phyloP scores from a whole-genome alignment of 2,797 vertebrate species.

The Aselliscus stoliczkanus region DNA sequence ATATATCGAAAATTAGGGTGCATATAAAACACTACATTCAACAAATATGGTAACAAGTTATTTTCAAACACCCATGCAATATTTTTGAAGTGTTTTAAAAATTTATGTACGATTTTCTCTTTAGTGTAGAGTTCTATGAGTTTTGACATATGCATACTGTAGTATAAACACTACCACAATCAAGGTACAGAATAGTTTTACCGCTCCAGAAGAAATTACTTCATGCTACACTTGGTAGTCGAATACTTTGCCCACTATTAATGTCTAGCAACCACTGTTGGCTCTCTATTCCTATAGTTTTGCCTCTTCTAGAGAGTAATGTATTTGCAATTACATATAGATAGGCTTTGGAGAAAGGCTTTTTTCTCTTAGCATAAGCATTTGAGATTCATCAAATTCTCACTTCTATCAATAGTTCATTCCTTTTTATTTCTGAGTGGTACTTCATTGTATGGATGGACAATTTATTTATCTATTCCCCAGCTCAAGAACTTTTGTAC shows the following conservation, averaged over 20 bases:
- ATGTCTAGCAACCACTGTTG: not conserved
- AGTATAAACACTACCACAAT: not conserved
- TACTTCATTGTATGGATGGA: not conserved
- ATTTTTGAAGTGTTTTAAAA: not conserved
- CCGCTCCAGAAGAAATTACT: not conserved
- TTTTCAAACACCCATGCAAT: not conserved
- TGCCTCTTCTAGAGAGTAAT: not conserved
- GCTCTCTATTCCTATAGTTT: not conserved
- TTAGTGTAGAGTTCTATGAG: not conserved
- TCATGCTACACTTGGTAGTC: not conserved
- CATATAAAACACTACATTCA: not conserved
- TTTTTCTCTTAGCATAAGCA: not conserved
- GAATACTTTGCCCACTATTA: not conserved
- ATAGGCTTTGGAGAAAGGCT: not conserved
- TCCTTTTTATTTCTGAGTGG: not conserved
- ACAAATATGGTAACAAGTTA: not conserved
- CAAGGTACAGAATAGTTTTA: not conserved
- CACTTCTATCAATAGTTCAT: not conserved
- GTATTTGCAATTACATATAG: not conserved
- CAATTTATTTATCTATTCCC: not conserved
- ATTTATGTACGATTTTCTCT: not conserved
- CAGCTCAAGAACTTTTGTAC: not conserved
- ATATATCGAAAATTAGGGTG: not conserved
- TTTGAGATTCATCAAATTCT: not conserved
- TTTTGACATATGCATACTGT: not conserved